phyloP scores from a whole-genome alignment of 2,888 invertebrate genomes.

The Invenusta paracnida region DNA sequence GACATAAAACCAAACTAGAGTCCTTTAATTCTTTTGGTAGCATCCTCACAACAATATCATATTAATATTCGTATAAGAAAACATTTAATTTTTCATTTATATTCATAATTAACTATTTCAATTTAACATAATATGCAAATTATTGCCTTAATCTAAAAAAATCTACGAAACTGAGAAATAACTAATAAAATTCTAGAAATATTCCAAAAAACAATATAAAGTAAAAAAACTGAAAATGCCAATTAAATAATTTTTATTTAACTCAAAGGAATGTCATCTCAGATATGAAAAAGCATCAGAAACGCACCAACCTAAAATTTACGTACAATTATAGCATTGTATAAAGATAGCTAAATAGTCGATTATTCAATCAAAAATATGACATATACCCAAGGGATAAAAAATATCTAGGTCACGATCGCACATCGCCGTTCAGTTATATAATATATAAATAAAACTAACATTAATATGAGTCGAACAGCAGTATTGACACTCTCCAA shows the following conservation, averaged over 20 bases:
- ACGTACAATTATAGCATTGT: background rate
- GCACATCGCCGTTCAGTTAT: background rate
- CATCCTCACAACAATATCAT: too few species aligned
- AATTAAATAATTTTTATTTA: conserved; percentile 2
- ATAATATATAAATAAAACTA: background rate
- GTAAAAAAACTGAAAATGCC: background rate
- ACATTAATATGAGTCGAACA: background rate
- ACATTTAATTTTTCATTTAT: too few species aligned
- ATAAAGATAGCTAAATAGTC: background rate
- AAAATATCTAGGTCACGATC: background rate
- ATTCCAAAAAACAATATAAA: too few species aligned
- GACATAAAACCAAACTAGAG: too few species aligned
- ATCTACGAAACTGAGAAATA: too few species aligned
- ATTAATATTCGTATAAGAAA: too few species aligned
- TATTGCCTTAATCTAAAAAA: too few species aligned
- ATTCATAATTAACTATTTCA: too few species aligned
- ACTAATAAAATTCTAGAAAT: too few species aligned
- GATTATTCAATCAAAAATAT: background rate
- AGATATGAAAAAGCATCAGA: background rate
- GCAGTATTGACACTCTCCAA: too few species aligned
- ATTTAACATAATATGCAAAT: too few species aligned
- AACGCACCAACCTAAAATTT: background rate
- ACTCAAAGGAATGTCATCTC: background rate
- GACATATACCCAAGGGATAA: background rate
- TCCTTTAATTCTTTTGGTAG: too few species aligned